phyloP scores from a whole-genome alignment of 2,797 vertebrate genomes.

The Pseudocheirus occidentalis region DNA sequence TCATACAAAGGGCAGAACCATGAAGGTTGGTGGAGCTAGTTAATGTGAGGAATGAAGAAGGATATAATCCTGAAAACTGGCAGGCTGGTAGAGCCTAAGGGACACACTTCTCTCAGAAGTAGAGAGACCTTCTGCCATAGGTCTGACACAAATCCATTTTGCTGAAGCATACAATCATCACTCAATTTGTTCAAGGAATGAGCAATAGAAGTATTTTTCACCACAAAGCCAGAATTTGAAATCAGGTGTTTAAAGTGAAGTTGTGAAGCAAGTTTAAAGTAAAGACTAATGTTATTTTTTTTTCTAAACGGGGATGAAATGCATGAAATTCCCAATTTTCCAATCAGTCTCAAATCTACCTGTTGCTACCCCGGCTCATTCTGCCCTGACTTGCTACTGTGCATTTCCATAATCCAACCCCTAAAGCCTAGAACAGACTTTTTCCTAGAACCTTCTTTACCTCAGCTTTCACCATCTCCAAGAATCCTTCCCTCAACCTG shows the following conservation, averaged over 20 bases:
- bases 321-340: too few species aligned
- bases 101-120: background rate
- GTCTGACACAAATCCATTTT: background rate
- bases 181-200: slow-evolving; percentile 5
- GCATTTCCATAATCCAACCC: too few species aligned
- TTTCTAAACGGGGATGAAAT: too few species aligned
- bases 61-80: background rate
- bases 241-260: slow-evolving; percentile 44
- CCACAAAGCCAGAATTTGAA: slow-evolving; percentile 32
- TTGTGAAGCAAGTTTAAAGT: too few species aligned
- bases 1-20: background rate
- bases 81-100: background rate
- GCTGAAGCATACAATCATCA: background rate
- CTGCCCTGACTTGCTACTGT: too few species aligned
- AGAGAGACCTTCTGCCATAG: background rate
- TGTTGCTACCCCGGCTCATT: too few species aligned
- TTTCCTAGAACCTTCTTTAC: too few species aligned
- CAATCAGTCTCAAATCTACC: too few species aligned
- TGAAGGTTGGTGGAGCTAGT: background rate
- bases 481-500: too few species aligned
- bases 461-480: too few species aligned
- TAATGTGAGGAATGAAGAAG: background rate
- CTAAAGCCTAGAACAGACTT: too few species aligned
- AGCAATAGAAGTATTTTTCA: slow-evolving; percentile 13
- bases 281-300: too few species aligned